These are phyloP conservation scores for Paraescarpia echinospica DNA, from an alignment of 1,140 invertebrate genomes.

Conservation along the genomic window DNA sequence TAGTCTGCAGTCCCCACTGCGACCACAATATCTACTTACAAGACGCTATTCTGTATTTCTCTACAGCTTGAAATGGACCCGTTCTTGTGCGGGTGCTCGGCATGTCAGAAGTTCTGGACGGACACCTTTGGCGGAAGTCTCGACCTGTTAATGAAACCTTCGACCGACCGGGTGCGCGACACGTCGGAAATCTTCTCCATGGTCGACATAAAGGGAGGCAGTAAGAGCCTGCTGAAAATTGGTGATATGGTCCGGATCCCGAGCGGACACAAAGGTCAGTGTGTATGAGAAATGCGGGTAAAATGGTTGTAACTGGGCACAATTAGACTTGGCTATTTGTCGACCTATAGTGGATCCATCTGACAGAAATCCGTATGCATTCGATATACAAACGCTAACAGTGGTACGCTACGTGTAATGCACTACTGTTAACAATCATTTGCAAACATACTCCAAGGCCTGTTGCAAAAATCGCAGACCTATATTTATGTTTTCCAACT, in stretches of 20 bases:
- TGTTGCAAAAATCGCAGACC: no score
- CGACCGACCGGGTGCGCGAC: conserved; percentile 34
- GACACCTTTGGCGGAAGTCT: conserved; percentile 38
- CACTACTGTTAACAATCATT: no score
- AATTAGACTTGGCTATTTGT: no score
- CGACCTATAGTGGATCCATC: no score
- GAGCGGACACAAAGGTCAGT: conserved; percentile 37
- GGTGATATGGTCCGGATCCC: conserved; percentile 43
- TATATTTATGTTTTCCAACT: no score
- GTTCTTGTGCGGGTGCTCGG: conserved; percentile 47
- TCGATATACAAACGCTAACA: no score
- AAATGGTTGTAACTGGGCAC: background rate
- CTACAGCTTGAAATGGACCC: conserved; percentile 43
- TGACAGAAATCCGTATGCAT: no score
- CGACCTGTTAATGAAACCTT: conserved; percentile 33
- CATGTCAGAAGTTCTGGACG: conserved; percentile 47
- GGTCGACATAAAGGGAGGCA: conserved; percentile 27
- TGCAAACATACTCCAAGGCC: no score
- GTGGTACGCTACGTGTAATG: no score
- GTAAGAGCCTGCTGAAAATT: conserved; percentile 32
- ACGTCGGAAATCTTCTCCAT: conserved; percentile 34
- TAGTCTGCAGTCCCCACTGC: no score
- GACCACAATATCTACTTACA: background rate
- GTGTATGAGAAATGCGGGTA: background rate
- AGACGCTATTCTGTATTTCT: conserved; percentile 19